Base-by-base conservation (phyloP, 2,797 vertebrate genomes). In the Chromis chromis region DNA sequence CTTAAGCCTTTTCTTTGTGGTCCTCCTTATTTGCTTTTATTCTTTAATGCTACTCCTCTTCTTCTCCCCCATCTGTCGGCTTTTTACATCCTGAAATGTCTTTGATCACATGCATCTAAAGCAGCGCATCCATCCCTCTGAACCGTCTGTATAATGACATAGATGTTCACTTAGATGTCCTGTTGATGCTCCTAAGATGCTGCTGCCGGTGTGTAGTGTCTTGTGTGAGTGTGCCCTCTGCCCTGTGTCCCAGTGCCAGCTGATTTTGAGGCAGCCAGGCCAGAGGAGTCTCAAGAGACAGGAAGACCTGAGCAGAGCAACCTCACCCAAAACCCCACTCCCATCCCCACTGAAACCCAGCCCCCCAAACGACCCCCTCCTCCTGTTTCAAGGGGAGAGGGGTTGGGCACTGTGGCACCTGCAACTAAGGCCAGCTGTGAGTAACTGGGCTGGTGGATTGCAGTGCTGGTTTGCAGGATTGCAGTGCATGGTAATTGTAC, bases 341-440 rank as follows among this genome's bases (percentile, higher is more conserved):
- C 89, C 75, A 85, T 73, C 68, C 88, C 88, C 65, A 84, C 83
- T 90, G 91, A 90, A 69, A 69, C 86, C 67, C 91, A 90, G 72
- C 74, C 79, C 83, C 83, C 88, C 62, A 86, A 93, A 86, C 84
- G 76, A 81, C 86, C 88, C 82, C 88, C 84, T 85, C 89, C 89
- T 90, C 88, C 86, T 59, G 27, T 84, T 88, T 88, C 78, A 83
- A 87, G 74, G 88, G 89, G 82, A 65, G 89, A 84, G 81, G 88
- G 85, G 85, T 71, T 52, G 60, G 73, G 74, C 86, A 67, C 91
- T 86, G 83, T 78, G 87, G 82, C 90, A 54, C 78, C 86, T 80
- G 76, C 86, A 76, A 59, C 91, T 90, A 77, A 90, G 82, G 86
- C 89, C 84, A 86, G 92, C 90, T 92, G 95, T 96, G 95, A 96